Evolutionary conservation across 2,888 invertebrate species (phyloP).

Genomic region (Scaptomyza cyrtandrae): DNA sequence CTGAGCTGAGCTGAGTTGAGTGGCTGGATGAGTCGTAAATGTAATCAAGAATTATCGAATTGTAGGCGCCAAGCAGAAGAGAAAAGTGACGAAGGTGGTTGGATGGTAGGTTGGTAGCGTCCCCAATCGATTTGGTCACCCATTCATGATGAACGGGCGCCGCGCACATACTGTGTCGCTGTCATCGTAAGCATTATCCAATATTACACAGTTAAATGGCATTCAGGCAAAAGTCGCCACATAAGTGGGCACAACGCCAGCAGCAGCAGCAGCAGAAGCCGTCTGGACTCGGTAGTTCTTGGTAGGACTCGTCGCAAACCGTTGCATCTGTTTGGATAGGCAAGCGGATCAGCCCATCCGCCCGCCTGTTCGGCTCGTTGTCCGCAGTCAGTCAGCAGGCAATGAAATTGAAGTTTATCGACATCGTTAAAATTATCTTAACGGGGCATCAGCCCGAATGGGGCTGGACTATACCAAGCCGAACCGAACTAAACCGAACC

Average conservation of each 20-base stretch:
- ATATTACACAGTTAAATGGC: conserved; percentile 67
- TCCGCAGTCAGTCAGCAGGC: conserved; percentile 50
- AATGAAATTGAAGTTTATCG: conserved; percentile 80
- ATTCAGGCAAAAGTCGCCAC: conserved; percentile 50
- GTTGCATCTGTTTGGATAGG: conserved; percentile 4
- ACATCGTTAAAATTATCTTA: conserved; percentile 80
- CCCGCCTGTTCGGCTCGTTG: background rate
- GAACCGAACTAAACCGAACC: background rate
- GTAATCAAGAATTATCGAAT: conserved; percentile 67
- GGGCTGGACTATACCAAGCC: conserved; percentile 7
- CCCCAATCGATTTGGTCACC: background rate
- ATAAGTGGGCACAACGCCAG: conserved; percentile 56
- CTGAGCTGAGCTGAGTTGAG: conserved; percentile 4
- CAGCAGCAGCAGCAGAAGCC: background rate
- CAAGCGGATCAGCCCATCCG: conserved; percentile 17
- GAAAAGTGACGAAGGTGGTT: background rate
- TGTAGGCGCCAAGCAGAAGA: conserved; percentile 22
- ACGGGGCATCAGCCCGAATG: conserved; percentile 66
- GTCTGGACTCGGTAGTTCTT: conserved; percentile 8
- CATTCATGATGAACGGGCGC: conserved; percentile 23
- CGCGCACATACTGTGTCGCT: conserved; percentile 10
- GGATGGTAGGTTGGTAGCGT: background rate
- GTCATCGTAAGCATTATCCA: conserved; percentile 58
- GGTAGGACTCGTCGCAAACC: background rate
- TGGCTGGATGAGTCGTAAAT: conserved; percentile 8